Conservation (phyloP, 2,888 invertebrate genomes). For the Orthosia incerta region DNA sequence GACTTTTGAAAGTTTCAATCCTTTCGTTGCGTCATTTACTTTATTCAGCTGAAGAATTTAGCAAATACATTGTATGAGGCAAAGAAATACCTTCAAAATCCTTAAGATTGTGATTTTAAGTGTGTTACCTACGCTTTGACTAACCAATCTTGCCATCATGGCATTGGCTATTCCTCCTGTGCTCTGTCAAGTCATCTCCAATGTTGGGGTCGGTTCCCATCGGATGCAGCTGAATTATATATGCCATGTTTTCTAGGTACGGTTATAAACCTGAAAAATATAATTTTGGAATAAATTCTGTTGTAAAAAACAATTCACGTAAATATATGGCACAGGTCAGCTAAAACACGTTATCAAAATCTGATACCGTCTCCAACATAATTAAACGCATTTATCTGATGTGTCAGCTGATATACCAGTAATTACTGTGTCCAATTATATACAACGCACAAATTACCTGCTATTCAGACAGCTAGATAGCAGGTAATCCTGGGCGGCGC, state of each 20-base stretch:
- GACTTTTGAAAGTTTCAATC: too few relatives aligned
- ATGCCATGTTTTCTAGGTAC: too few relatives aligned
- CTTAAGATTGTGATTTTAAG: too few relatives aligned
- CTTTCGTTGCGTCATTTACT: too few relatives aligned
- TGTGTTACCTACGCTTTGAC: too few relatives aligned
- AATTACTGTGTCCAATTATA: conserved; percentile 61
- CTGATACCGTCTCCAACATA: conserved; percentile 56
- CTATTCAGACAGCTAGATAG: conserved; percentile 17
- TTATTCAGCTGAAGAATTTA: too few relatives aligned
- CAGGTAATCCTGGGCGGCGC: conserved; percentile 5
- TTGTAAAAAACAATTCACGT: conserved; percentile 10
- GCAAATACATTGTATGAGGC: too few relatives aligned
- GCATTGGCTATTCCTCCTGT: neutral
- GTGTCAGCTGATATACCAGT: conserved; percentile 60
- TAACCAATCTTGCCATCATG: neutral
- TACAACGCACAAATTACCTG: conserved; percentile 51
- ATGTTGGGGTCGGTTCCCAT: too few relatives aligned
- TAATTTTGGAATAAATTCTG: neutral
- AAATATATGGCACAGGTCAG: conserved; percentile 13
- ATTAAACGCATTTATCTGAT: conserved; percentile 61
- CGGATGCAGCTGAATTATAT: too few relatives aligned
- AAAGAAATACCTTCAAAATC: too few relatives aligned
- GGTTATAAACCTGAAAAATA: neutral
- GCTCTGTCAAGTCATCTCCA: too few relatives aligned
- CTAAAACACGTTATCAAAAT: conserved; percentile 50